Base-by-base conservation (phyloP, 2,888 invertebrate species). In the Oligia fasciuncula region DNA sequence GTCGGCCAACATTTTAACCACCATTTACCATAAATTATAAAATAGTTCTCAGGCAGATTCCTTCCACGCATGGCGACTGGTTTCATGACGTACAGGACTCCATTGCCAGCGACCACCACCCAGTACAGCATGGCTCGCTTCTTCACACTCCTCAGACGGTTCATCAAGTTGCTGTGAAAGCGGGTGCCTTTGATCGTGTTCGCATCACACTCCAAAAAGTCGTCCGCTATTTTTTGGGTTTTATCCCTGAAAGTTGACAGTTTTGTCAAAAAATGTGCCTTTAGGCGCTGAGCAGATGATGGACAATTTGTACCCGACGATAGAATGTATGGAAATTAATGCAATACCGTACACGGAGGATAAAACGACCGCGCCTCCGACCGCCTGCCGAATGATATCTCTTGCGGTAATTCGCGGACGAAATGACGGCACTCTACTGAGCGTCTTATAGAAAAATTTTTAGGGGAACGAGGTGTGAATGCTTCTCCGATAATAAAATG, bases 191-290 rank as follows among this genome's bases (percentile, higher is more conserved):
- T 85, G 4, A 77, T 80, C 0, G 88, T 85, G 4, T 77, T 67
- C 0, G 90, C 76, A 57, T 93, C 91, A 70, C 86, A 91, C 19
- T 83, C 80, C 4, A 92, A 70, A 49, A 90, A 92, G 1, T 81
- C 77, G 1, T 87, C 80, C 0, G 91, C 79, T 8, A 93, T 87
- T 23, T 81, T 76, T 70, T 85, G 84, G 0, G 91, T 80, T 76
- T 86, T 85, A 0, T 85, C 83, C 43, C 91, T 92, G 85, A 71
- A 70, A 82, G 1, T 19, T 2, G 11, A 17, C 17, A 43, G 9
- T 73, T 51, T 13, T 29, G 1, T 51, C 17, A 35, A 54, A 70
- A 29, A 70, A 70, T 51, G 0, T 14, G 2, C 49, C 19, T 19
- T 2, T 13, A 49, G 2, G 13, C 8, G 13, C 19, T 29, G 14